phyloP scores from a whole-genome alignment of 2,797 vertebrate species.

The Tamandua tetradactyla region DNA sequence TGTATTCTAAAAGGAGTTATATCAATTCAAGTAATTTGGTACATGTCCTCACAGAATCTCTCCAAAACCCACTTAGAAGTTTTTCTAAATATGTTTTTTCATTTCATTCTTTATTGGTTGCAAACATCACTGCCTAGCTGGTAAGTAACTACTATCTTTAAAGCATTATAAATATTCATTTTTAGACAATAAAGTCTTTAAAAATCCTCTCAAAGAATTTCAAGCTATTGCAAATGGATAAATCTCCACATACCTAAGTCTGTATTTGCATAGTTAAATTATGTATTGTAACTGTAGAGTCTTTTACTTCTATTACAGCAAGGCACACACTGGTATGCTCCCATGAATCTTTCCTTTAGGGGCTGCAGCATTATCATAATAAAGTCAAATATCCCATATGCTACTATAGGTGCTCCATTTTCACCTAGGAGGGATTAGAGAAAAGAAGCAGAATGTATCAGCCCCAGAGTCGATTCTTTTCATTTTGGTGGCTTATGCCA shows the following conservation, averaged over 20 bases:
- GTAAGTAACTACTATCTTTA: constrained; percentile 73
- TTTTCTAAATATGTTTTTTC: constrained; percentile 70
- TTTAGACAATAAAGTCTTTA: constrained; percentile 74
- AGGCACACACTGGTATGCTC: background rate
- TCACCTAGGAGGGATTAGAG: constrained; percentile 38
- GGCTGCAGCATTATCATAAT: constrained; percentile 48
- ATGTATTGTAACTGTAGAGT: constrained; percentile 55
- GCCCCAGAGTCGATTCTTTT: constrained; percentile 15
- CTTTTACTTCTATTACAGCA: background rate
- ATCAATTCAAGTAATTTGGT: constrained; percentile 55
- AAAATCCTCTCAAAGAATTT: constrained; percentile 73
- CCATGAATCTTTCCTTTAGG: constrained; percentile 61
- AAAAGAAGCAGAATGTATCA: constrained; percentile 38
- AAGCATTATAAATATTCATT: constrained; percentile 77
- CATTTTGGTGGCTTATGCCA: background rate
- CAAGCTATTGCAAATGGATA: constrained; percentile 70
- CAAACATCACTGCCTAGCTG: constrained; percentile 51
- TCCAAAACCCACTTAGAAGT: constrained; percentile 71
- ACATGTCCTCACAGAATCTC: constrained; percentile 59
- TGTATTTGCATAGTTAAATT: constrained; percentile 67
- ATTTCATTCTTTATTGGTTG: constrained; percentile 67
- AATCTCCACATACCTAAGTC: constrained; percentile 44
- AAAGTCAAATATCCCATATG: constrained; percentile 57
- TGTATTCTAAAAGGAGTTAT: constrained; percentile 51
- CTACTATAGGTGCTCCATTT: constrained; percentile 1